Base-by-base conservation (phyloP, 1,140 invertebrate genomes). In the Achroia grisella region DNA sequence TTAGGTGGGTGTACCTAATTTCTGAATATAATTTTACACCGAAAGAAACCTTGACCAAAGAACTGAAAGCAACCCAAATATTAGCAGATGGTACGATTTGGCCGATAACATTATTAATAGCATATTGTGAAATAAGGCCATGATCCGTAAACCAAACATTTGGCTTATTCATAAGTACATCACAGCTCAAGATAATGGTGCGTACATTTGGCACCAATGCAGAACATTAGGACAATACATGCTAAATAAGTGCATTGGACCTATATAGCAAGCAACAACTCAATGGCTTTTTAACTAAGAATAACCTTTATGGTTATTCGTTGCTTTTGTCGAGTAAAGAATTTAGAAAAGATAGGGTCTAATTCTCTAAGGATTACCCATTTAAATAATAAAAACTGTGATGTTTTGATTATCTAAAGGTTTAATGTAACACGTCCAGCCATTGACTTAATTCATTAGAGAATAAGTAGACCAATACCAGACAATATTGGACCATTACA, bases 111-210 rank as follows among this genome's bases (percentile, higher is more conserved):
- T 4, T 28, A 10, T 12, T 28, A 5, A 11, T 27, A 17, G 10
- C 10, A 9, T 11, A 36, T 36, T 44, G 32, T 39, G 35, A 13
- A 39, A 45, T 17, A 37, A 30, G 44, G 23, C 44, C 44, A 30
- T 47, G 44, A 47, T 39, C 36, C 28, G 14, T 4, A 27, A 10
- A 37, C 44, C 37, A 10, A 37, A 36, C 37, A 47, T 47, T 47
- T 47, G 44, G 44, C 44, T 8, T 17, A 15, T 36, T 15, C 8
- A 8, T 17, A 14, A 8, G 33, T 35, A 12, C 33, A 37, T 37
- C 9, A 14, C 12, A 35, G 12, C 10, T 37, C 17, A 23, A 23
- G 17, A 37, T 35, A 37, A 32, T 32, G 14, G 39, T 29, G 14
- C 9, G 14, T 32, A 28, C 11, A 23, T 39, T 50, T 39, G 48